These are phyloP conservation scores for Dasysyrphus albostriatus DNA, from an alignment of 2,888 invertebrate genomes.

Conservation along the genomic window DNA sequence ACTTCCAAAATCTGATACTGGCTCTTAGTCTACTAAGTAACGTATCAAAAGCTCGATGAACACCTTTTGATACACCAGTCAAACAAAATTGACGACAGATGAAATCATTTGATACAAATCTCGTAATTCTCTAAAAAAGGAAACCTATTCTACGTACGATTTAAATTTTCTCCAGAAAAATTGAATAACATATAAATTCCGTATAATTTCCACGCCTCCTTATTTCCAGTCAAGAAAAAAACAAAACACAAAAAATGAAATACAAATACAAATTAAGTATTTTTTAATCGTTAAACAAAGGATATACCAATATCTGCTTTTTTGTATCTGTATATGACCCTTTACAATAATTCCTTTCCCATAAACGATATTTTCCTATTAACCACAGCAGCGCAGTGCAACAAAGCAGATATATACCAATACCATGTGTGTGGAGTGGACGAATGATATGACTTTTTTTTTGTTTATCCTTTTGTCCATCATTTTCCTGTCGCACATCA, in stretches of 20 bases:
- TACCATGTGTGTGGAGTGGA: neutral
- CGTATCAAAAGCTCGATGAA: too few relatives aligned
- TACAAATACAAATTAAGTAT: neutral
- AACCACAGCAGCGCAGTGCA: neutral
- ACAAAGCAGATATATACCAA: neutral
- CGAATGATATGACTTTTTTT: neutral
- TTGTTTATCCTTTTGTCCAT: constrained; percentile 42
- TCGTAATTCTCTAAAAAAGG: too few relatives aligned
- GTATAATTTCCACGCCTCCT: neutral
- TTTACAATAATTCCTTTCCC: constrained; percentile 2
- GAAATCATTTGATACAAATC: too few relatives aligned
- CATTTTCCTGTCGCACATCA: constrained; percentile 55
- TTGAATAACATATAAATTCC: neutral
- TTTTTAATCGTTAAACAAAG: constrained; percentile 5
- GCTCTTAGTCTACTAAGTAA: too few relatives aligned
- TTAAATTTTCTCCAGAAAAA: neutral
- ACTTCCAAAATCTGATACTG: too few relatives aligned
- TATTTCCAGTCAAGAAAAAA: neutral
- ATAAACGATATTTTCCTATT: constrained; percentile 2
- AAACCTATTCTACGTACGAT: too few relatives aligned
- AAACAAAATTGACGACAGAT: too few relatives aligned
- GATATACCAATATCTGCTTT: neutral
- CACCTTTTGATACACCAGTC: too few relatives aligned
- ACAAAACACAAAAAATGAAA: neutral
- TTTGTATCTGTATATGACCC: neutral